Evolutionary conservation across 2,797 vertebrate species (phyloP), one percentile per base, ranked within the genome.

Genomic region (Typhlichthys eigenmanni): DNA sequence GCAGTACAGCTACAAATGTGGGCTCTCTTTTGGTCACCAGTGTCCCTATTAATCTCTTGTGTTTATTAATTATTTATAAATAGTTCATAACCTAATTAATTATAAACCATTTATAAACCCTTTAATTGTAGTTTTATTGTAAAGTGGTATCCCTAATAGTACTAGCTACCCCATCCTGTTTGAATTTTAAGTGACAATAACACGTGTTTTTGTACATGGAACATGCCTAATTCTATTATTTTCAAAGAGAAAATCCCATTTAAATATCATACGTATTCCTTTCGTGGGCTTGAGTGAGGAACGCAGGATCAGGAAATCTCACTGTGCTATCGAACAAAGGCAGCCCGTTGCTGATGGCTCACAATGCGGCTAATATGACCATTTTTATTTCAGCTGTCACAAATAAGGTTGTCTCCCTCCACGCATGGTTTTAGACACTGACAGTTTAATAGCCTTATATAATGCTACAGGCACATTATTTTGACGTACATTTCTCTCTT

Each of bases 391-490:
- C 51, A 55, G 69, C 81, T 89, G 85, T 85, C 80, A 84, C 80
- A 87, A 90, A 91, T 88, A 92, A 89, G 88, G 86, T 86, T 88
- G 86, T 80, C 72, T 79, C 84, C 79, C 80, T 76, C 76, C 50
- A 66, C 72, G 83, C 74, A 75, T 79, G 75, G 79, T 89, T 88
- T 85, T 82, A 89, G 85, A 90, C 83, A 77, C 79, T 89, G 91
- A 91, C 91, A 90, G 86, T 89, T 91, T 92, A 92, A 92, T 89
- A 91, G 91, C 83, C 85, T 93, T 93, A 92, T 89, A 88, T 92
- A 93, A 93, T 87, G 80, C 71, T 87, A 78, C 76, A 91, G 92
- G 88, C 90, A 88, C 78, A 89, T 90, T 90, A 90, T 91, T 91
- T 88, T 89, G 88, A 89, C 85, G 82, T 84, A 82, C 79, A 88